phyloP scores from a whole-genome alignment of 2,888 invertebrate genomes.

The Leptinotarsa haldemani region DNA sequence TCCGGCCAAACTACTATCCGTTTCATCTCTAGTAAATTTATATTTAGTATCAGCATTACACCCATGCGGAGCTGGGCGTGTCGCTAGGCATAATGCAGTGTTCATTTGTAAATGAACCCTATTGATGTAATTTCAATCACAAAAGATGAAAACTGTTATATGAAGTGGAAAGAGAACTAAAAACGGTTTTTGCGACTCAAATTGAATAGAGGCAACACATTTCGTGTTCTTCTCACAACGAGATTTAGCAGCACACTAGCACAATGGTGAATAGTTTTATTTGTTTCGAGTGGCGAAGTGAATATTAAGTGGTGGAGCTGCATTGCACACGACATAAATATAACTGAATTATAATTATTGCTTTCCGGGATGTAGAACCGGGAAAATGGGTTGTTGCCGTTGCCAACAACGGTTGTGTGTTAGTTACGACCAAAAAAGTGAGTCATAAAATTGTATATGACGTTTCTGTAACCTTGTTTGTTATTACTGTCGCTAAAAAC shows the following conservation, averaged over 20 bases:
- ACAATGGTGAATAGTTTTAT: constrained; percentile 40
- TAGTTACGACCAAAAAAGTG: constrained; percentile 30
- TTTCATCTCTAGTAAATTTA: no score
- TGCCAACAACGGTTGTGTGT: constrained; percentile 37
- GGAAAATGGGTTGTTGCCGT: constrained; percentile 39
- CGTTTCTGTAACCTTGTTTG: constrained; percentile 11
- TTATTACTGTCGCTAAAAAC: constrained; percentile 12
- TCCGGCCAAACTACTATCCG: no score
- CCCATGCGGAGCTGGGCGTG: no score
- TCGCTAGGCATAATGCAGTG: not conserved
- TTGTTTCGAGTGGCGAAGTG: constrained; percentile 36
- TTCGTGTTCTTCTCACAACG: constrained; percentile 36
- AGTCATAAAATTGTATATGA: constrained; percentile 20
- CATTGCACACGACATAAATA: constrained; percentile 40
- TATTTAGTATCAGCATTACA: no score
- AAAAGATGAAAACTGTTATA: not conserved
- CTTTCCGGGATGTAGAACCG: constrained; percentile 32
- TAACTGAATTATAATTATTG: constrained; percentile 42
- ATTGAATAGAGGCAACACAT: constrained; percentile 36
- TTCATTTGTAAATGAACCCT: not conserved
- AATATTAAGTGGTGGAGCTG: constrained; percentile 40
- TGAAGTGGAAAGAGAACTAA: constrained; percentile 17
- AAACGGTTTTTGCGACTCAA: constrained; percentile 25
- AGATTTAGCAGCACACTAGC: constrained; percentile 19
- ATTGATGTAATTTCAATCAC: not conserved